A percentile compares a stretch with the other conserved stretches of the same genome.
These are phyloP conservation scores for Notospermus geniculatus DNA, from an alignment of 1,140 invertebrate genomes.

Conservation along the genomic window DNA sequence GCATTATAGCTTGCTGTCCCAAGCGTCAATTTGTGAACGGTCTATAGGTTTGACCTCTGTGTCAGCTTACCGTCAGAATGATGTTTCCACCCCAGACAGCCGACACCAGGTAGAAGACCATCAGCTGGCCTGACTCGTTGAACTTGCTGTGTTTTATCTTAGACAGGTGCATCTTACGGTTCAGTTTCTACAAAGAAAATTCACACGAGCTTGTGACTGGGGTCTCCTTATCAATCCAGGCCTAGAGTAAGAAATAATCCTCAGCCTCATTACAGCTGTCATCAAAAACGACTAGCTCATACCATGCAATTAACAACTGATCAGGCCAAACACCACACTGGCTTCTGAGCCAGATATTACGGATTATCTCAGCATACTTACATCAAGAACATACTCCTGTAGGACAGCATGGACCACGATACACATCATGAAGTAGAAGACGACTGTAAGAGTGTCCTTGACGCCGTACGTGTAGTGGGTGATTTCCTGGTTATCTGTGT, in stretches of 20 bases:
- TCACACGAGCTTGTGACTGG: not conserved
- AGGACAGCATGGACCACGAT: slow-evolving; percentile 97
- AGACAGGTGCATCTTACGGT: slow-evolving; percentile 91
- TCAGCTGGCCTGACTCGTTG: slow-evolving; percentile 93
- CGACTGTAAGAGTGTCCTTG: slow-evolving; percentile 86
- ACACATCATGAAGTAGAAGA: slow-evolving; percentile 95
- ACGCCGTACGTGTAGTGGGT: slow-evolving; percentile 78
- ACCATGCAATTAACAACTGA: too few species aligned
- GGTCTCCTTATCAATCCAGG: too few species aligned
- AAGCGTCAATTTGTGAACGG: too few species aligned
- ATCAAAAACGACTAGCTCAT: too few species aligned
- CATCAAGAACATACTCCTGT: slow-evolving; percentile 94
- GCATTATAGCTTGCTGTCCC: too few species aligned
- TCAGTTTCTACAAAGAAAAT: slow-evolving; percentile 71
- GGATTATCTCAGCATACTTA: slow-evolving; percentile 62
- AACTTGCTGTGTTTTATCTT: slow-evolving; percentile 95
- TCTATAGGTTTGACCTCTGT: too few species aligned
- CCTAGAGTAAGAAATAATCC: too few species aligned
- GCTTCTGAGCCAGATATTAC: not conserved
- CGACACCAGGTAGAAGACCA: slow-evolving; percentile 86
- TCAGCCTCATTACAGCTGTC: too few species aligned
- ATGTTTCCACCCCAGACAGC: slow-evolving; percentile 91
- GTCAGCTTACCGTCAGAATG: slow-evolving; percentile 68
- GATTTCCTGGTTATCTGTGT: not conserved
- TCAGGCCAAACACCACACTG: too few species aligned